Evolutionary conservation across 2,888 invertebrate genomes (phyloP).

Genomic region (Cantharis lateralis): DNA sequence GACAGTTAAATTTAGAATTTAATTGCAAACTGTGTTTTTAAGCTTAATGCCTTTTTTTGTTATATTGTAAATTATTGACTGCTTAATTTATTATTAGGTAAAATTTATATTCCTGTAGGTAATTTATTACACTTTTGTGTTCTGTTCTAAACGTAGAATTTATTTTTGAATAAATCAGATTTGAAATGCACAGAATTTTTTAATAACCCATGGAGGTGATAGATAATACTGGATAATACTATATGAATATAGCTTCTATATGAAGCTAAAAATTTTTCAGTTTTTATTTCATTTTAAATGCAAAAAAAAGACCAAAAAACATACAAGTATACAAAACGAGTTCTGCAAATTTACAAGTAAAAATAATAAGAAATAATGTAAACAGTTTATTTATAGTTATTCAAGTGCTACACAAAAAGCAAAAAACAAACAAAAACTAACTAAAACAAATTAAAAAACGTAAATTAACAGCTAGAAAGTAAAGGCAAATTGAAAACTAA

Average conservation of each 20-base stretch:
- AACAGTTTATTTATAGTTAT: background rate
- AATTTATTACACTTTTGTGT: background rate
- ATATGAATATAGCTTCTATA: too few species aligned
- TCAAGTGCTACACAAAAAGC: background rate
- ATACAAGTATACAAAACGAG: too few species aligned
- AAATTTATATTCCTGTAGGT: background rate
- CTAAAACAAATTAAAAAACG: background rate
- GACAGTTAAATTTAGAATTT: conserved; percentile 48
- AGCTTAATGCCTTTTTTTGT: background rate
- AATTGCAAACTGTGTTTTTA: background rate
- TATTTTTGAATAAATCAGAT: background rate
- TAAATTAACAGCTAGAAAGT: background rate
- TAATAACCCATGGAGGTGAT: background rate
- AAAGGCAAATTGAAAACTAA: conserved; percentile 55
- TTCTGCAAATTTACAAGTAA: background rate
- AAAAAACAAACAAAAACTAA: too few species aligned
- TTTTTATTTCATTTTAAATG: too few species aligned
- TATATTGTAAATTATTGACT: background rate
- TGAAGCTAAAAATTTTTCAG: too few species aligned
- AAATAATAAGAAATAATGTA: background rate
- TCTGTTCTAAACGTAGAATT: background rate
- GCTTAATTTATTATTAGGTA: background rate
- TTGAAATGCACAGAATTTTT: background rate
- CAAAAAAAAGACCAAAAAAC: too few species aligned
- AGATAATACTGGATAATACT: too few species aligned